These are phyloP conservation scores for Tuberolachnus salignus DNA, from an alignment of 2,888 invertebrate species.

Conservation along the genomic window DNA sequence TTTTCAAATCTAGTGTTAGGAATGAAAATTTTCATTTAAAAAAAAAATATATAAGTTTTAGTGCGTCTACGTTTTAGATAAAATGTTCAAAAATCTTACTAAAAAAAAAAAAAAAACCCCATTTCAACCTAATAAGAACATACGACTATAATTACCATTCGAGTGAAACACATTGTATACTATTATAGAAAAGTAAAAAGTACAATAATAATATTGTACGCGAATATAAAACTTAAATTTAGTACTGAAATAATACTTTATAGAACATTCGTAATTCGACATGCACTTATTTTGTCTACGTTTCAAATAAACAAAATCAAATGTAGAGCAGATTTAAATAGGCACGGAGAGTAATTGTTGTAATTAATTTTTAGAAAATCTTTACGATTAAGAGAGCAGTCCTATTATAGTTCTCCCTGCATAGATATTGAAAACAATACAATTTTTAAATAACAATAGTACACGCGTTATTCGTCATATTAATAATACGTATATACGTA, in stretches of 20 bases:
- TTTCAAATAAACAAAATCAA: background rate
- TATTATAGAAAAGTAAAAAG: too few relatives aligned
- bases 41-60: too few relatives aligned
- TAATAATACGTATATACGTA: background rate
- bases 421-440: background rate
- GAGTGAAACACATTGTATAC: too few relatives aligned
- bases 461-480: background rate
- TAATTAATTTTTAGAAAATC: slow-evolving; percentile 20
- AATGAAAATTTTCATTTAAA: background rate
- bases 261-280: background rate
- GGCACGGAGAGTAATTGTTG: background rate
- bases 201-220: too few relatives aligned
- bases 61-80: background rate
- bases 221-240: too few relatives aligned
- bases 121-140: too few relatives aligned
- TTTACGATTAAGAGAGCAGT: background rate
- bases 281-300: background rate
- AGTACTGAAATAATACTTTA: background rate
- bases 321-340: background rate
- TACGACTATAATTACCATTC: too few relatives aligned
- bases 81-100: background rate
- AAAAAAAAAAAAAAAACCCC: too few relatives aligned
- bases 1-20: background rate
- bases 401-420: background rate
- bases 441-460: slow-evolving; percentile 11